Base-by-base conservation (phyloP, 1,140 invertebrate species). In the Hestina assimilis region DNA sequence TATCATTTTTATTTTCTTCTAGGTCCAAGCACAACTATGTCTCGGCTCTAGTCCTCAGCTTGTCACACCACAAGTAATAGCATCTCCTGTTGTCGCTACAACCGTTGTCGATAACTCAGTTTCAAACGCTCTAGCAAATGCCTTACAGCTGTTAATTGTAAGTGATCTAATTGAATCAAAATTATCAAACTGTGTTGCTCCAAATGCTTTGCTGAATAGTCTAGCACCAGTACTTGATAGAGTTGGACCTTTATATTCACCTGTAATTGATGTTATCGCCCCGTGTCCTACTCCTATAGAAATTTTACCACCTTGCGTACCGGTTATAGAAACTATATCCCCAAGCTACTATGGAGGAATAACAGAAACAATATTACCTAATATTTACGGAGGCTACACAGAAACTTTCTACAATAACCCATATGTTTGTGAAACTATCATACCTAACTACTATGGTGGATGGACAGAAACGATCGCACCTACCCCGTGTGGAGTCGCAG, bases 71-170 rank as follows among this genome's bases (percentile, higher is more conserved):
- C 59, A 62, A 56, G 17, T 56, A 6, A 5, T 48, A 4, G 8
- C 56, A 0, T 33, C 52, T 7, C 68, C 64, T 28, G 31, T 58
- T 15, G 24, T 54, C 12, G 24, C 47, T 0, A 77, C 77, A 0
- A 77, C 79, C 0, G 50, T 80, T 2, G 56, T 83, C 0, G 75
- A 83, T 17, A 76, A 72, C 42, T 68, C 69, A 5, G 45, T 83
- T 2, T 67, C 77, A 6, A 80, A 68, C 19, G 58, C 77, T 2
- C 59, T 83, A 43, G 78, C 72, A 1, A 83, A 79, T 51, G 71
- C 72, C 4, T 31, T 83, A 14, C 80, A 83, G 38, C 46, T 81
- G 0, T 29, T 81, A 7, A 75, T 81, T 1, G 72, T 80, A 1
- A 78, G 68, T 35, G 72, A 83, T 31, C 50, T 79, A 6, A 59